Conservation (phyloP, 2,888 invertebrate genomes). For the Allolobophora icterica region DNA sequence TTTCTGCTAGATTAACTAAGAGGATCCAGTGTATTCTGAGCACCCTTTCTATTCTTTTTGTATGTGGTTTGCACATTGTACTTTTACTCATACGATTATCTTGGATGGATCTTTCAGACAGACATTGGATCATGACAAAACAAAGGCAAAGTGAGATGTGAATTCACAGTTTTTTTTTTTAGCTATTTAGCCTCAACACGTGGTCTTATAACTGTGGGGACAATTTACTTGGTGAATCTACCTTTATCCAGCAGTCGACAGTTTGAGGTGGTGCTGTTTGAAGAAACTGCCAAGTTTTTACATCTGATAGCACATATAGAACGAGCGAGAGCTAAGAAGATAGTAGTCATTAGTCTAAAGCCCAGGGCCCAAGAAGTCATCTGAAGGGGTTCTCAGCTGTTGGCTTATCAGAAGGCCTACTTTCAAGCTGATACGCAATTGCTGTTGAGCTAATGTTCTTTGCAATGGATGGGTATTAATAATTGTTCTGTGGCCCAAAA, state of each 20-base stretch:
- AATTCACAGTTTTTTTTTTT: too few relatives aligned
- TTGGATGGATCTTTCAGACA: too few relatives aligned
- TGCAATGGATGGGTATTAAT: not conserved
- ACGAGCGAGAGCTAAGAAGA: not conserved
- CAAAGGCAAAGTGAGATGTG: too few relatives aligned
- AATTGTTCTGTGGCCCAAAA: not conserved
- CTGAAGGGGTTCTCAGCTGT: not conserved
- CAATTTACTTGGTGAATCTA: not conserved
- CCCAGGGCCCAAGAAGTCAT: not conserved
- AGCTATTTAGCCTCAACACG: too few relatives aligned
- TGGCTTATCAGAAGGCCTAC: slow-evolving; percentile 17
- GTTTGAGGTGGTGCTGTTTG: not conserved
- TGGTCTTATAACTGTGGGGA: not conserved
- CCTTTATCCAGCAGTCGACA: not conserved
- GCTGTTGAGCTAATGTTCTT: not conserved
- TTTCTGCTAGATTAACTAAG: too few relatives aligned
- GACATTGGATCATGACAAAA: too few relatives aligned
- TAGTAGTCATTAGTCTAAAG: not conserved
- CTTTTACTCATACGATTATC: too few relatives aligned
- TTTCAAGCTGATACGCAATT: not conserved
- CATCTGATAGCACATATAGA: not conserved
- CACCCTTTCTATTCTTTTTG: too few relatives aligned
- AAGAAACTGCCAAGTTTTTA: not conserved
- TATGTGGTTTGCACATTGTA: too few relatives aligned
- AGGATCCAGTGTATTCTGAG: too few relatives aligned